phyloP scores from a whole-genome alignment of 2,113 vertebrate genomes.

The Coracopsis vasa region DNA sequence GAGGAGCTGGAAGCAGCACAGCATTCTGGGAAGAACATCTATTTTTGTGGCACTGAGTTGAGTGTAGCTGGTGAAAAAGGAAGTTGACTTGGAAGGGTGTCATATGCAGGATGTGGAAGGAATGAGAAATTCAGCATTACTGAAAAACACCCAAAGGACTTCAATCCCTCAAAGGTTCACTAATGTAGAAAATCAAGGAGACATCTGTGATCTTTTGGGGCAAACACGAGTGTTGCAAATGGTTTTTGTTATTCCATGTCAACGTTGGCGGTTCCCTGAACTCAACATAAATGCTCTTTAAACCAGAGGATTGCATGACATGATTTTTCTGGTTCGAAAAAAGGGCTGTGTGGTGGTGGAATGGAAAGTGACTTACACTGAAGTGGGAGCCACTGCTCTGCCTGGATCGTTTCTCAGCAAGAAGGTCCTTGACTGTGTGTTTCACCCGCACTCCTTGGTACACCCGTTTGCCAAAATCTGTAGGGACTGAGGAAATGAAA shows the following conservation, averaged over 20 bases:
- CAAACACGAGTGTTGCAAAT: too few species aligned
- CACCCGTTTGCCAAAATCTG: conserved; percentile 88
- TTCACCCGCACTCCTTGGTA: conserved; percentile 97
- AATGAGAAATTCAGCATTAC: not conserved
- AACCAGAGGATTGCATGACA: not conserved
- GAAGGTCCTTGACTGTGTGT: conserved; percentile 95
- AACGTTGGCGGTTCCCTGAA: rapidly evolving
- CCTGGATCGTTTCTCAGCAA: conserved; percentile 89
- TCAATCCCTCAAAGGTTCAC: not conserved
- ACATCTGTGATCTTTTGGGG: not conserved
- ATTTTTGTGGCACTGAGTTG: not conserved
- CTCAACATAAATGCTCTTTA: not conserved
- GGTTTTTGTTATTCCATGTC: not conserved
- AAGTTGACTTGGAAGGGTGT: not conserved
- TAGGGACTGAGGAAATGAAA: conserved; percentile 56
- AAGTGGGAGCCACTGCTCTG: conserved; percentile 82
- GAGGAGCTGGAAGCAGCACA: conserved; percentile 19
- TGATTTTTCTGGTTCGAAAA: not conserved
- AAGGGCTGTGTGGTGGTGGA: rapidly evolving
- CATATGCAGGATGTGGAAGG: not conserved
- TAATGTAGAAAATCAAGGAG: not conserved
- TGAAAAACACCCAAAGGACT: not conserved
- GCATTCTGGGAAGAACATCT: not conserved
- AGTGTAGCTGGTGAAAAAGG: not conserved
- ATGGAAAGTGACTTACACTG: conserved; percentile 76